These are phyloP conservation scores for Prorops nasuta DNA, from an alignment of 1,140 invertebrate species.

Conservation along the genomic window DNA sequence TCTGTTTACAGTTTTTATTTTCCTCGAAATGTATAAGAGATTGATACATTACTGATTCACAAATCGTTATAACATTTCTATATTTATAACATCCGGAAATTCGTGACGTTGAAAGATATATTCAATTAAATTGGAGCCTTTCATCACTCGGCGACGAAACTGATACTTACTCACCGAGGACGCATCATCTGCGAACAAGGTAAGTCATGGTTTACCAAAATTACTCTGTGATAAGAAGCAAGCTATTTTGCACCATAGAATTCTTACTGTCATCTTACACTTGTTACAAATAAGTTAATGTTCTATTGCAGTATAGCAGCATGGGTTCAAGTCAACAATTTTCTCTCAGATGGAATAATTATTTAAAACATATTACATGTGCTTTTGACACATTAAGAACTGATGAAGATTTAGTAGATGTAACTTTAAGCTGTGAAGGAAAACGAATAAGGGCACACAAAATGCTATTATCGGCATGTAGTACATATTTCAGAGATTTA, in stretches of 20 bases:
- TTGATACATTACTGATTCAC: too few relatives aligned
- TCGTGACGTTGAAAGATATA: too few relatives aligned
- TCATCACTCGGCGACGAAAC: too few relatives aligned
- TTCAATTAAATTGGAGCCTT: too few relatives aligned
- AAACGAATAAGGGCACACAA: conserved; percentile 79
- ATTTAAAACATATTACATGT: conserved; percentile 70
- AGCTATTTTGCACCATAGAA: too few relatives aligned
- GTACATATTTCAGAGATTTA: conserved; percentile 79
- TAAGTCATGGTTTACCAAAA: too few relatives aligned
- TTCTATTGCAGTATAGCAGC: conserved; percentile 36
- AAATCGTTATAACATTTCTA: too few relatives aligned
- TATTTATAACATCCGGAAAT: too few relatives aligned
- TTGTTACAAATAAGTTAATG: too few relatives aligned
- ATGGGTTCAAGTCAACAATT: conserved; percentile 68
- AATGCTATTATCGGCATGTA: conserved; percentile 82
- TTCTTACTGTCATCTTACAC: too few relatives aligned
- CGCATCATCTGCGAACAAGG: conserved; percentile 11
- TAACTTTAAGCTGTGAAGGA: conserved; percentile 82
- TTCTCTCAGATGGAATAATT: conserved; percentile 76
- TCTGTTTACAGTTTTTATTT: conserved; percentile 38
- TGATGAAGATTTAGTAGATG: conserved; percentile 81
- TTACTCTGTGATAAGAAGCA: too few relatives aligned
- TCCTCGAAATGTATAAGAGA: conserved; percentile 11
- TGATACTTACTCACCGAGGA: conserved; percentile 5
- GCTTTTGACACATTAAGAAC: conserved; percentile 75